Base-by-base conservation (phyloP, 2,888 invertebrate species). In the Enchytraeus crypticus region DNA sequence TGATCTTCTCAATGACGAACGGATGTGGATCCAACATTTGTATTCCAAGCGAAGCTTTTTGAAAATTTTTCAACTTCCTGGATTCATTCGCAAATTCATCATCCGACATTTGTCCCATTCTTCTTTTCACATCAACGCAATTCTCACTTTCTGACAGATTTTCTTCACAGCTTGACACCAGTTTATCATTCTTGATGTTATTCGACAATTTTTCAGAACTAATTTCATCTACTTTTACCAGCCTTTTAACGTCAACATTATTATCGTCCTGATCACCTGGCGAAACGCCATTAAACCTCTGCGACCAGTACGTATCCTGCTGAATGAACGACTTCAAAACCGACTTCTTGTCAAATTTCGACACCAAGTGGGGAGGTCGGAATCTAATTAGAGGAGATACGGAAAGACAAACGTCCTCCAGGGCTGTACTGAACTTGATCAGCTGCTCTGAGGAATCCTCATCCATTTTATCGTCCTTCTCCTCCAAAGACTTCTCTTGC, bases 311-410 rank as follows among this genome's bases (percentile, higher is more conserved):
- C 5, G 89, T 82, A 69, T 88, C 85, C 23, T 83, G 80, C 0
- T 88, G 86, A 68, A 90, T 89, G 74, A 85, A 88, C 54, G 80
- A 81, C 23, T 90, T 83, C 55, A 90, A 79, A 34, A 83, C 68
- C 64, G 90, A 91, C 69, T 85, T 85, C 49, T 86, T 84, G 0
- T 92, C 92, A 14, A 82, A 82, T 74, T 90, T 90, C 0, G 91
- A 89, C 80, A 92, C 92, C 66, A 93, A 79, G 80, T 87, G 92
- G 0, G 97, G 96, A 59, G 91, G 83, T 0, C 88, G 85, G 72
- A 89, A 88, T 61, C 86, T 85, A 14, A 93, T 82, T 76, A 87
- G 89, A 0, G 96, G 95, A 0, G 95, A 95, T 65, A 89, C 85
- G 0, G 90, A 90, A 2, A 92, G 72, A 53, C 87, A 82, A 0